Evolutionary conservation across 2,888 invertebrate genomes (phyloP).

Genomic region (Campoletis raptor): DNA sequence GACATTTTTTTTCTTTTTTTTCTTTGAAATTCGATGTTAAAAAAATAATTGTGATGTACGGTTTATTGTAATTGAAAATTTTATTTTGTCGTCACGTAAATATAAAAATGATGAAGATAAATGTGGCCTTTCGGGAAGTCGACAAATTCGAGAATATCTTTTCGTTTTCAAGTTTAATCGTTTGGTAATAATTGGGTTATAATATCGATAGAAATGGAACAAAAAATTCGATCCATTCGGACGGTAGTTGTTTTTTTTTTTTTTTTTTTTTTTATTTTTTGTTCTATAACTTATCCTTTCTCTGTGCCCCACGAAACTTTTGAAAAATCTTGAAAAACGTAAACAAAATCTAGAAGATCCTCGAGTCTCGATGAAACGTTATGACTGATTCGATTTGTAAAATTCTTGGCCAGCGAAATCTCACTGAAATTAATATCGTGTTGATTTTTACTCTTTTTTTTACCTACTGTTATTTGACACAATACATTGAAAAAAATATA

Average conservation of each 20-base stretch:
- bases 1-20: background rate
- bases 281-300: background rate
- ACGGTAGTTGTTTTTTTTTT: background rate
- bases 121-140: conserved; percentile 9
- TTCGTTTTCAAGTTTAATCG: background rate
- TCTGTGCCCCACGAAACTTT: conserved; percentile 19
- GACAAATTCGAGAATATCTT: background rate
- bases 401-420: conserved; percentile 21
- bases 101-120: background rate
- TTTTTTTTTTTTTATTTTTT: background rate
- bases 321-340: background rate
- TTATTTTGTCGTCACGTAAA: conserved; percentile 1
- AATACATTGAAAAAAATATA: conserved; percentile 2
- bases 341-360: background rate
- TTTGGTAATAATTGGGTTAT: background rate
- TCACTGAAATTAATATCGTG: conserved; percentile 19
- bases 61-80: background rate
- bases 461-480: conserved; percentile 8
- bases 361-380: conserved; percentile 11
- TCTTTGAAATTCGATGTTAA: background rate
- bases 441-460: conserved; percentile 21
- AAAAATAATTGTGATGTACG: conserved; percentile 6
- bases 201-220: background rate
- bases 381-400: conserved; percentile 18
- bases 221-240: background rate